phyloP scores from a whole-genome alignment of 1,140 invertebrate genomes.

The Berghia stephanieae region DNA sequence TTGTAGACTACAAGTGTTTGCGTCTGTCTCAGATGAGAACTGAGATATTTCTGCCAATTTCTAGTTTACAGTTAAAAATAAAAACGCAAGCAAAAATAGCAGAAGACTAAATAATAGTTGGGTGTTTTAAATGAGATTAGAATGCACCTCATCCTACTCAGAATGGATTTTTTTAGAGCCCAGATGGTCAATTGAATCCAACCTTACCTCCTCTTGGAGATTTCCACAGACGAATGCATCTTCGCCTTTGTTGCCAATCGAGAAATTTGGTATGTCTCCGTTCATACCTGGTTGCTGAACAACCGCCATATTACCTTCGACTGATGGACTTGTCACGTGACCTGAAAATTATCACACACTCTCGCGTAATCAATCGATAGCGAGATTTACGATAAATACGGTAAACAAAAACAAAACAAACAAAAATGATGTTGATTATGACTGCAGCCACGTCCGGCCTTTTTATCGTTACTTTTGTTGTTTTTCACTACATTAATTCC shows the following conservation, averaged over 20 bases:
- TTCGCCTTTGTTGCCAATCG: constrained; percentile 43
- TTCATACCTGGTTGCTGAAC: constrained; percentile 56
- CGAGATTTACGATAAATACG: too few species aligned
- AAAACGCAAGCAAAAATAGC: too few species aligned
- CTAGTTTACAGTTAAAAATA: too few species aligned
- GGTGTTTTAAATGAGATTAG: too few species aligned
- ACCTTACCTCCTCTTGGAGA: constrained; percentile 58
- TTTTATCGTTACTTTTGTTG: not conserved
- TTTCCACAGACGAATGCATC: constrained; percentile 48
- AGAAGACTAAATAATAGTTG: too few species aligned
- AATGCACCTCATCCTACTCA: too few species aligned
- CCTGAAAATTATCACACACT: constrained; percentile 46
- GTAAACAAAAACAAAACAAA: too few species aligned
- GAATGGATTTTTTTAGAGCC: constrained; percentile 9
- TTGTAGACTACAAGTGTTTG: too few species aligned
- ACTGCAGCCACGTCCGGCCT: not conserved
- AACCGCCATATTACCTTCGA: constrained; percentile 62
- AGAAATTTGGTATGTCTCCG: constrained; percentile 60
- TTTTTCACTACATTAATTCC: not conserved
- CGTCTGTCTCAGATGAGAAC: too few species aligned
- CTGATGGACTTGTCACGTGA: constrained; percentile 52
- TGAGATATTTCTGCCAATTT: too few species aligned
- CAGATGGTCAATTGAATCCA: constrained; percentile 10
- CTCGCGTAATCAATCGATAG: constrained; percentile 30
- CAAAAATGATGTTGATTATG: constrained; percentile 20